Base-by-base conservation (phyloP, 2,888 invertebrate genomes). In the Mallateleia sp. region DNA sequence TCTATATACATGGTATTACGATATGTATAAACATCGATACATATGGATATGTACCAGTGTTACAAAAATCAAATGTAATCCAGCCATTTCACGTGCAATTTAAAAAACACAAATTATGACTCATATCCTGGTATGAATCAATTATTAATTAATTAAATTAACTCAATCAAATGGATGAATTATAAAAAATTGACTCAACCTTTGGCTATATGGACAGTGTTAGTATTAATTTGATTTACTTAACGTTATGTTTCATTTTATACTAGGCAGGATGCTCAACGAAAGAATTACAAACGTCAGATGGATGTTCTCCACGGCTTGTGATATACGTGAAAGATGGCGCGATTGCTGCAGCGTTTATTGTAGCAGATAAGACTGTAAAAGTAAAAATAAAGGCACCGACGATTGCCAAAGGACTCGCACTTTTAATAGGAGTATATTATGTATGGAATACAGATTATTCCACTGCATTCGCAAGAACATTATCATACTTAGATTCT, bases 241-340 rank as follows among this genome's bases (percentile, higher is more conserved):
- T 52, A 22, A 52, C 11, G 50, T 50, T 22, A 50, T 20, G 18
- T 20, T 20, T 20, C 22, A 25, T 22, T 32, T 45, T 32, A 15
- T 82, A 74, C 28, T 69, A 79, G 79, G 60, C 64, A 15, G 66
- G 72, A 47, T 72, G 20, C 22, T 79, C 78, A 2, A 72, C 58
- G n/a, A 71, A 67, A 38, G 79, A 79, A 25, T 50, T 85, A 34
- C 7, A 45, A 15, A 64, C 81, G 11, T 38, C 69, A 11, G 54
- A 47, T 42, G 66, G 24, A 4, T 22, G 45, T 56, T 45, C 85
- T 11, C 74, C 85, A 28, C 66, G 85, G 7, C 52, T 60, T 6
- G 69, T 85, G 9, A 60, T 56, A 0, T 75, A 79, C 24, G n/a
- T 62, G 4, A 58, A 56, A n/a, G 77, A 81, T 71, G 67, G 34